Percentiles rank a stretch among this genome's conserved stretches.
Conservation (phyloP, 2,888 invertebrate species). For the Onchidella celtica region DNA sequence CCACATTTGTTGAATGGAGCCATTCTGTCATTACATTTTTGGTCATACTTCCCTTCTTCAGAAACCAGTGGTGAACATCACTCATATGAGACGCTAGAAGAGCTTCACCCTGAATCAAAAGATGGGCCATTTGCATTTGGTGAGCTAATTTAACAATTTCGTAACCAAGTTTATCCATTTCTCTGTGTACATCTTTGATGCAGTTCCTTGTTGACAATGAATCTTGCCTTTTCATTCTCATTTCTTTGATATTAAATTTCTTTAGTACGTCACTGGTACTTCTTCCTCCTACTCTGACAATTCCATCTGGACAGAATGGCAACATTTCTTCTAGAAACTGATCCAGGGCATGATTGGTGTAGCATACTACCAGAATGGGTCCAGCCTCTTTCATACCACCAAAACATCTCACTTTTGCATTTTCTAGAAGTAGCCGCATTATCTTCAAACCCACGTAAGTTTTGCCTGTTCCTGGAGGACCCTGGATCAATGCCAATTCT, state of each 20-base stretch:
- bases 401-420: constrained; percentile 80
- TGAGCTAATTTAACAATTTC: neutral
- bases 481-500: constrained; percentile 72
- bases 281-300: constrained; percentile 73
- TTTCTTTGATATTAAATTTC: constrained; percentile 51
- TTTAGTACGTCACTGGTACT: constrained; percentile 60
- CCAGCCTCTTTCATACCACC: neutral
- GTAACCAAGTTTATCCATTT: neutral
- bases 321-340: constrained; percentile 76
- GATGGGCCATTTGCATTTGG: neutral
- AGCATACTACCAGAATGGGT: constrained; percentile 76
- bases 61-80: neutral
- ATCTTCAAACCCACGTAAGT: constrained; percentile 89
- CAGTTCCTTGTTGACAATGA: constrained; percentile 5
- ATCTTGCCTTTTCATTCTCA: constrained; percentile 24
- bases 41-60: neutral
- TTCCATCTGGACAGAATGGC: constrained; percentile 57
- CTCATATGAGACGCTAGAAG: neutral
- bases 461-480: constrained; percentile 94
- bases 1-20: constrained; percentile 15
- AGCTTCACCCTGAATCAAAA: neutral
- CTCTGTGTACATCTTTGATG: neutral
- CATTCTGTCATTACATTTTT: neutral
- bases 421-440: constrained; percentile 84
- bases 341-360: constrained; percentile 78